These are phyloP conservation scores for Ptyas mucosa DNA, from an alignment of 2,113 vertebrate genomes.

Conservation along the genomic window DNA sequence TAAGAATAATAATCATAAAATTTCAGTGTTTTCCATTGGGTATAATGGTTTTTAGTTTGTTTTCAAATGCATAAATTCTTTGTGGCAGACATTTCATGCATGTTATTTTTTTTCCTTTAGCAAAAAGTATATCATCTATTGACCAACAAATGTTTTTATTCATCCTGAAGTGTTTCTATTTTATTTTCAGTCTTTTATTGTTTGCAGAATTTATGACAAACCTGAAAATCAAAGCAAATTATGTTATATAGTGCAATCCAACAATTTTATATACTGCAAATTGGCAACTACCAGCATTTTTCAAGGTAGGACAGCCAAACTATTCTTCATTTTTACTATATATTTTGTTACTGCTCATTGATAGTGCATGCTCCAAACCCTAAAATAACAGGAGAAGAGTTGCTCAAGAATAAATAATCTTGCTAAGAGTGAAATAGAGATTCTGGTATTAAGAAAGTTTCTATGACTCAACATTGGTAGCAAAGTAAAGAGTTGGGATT, in stretches of 20 bases:
- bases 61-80: slow-evolving; percentile 45
- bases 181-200: neutral
- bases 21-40: slow-evolving; percentile 27
- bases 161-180: neutral
- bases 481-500: neutral
- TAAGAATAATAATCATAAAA: slow-evolving; percentile 34
- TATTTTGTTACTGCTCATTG: neutral
- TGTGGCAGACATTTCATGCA: neutral
- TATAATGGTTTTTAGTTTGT: slow-evolving; percentile 36
- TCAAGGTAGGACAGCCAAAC: neutral
- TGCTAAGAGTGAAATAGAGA: neutral
- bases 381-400: neutral
- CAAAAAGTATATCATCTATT: slow-evolving; percentile 5
- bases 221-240: neutral
- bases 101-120: neutral
- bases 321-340: neutral
- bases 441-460: neutral
- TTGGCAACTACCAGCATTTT: neutral
- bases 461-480: neutral
- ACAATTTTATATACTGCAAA: neutral
- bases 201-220: neutral
- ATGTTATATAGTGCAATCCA: neutral
- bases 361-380: neutral
- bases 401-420: neutral
- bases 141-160: neutral